A percentile compares a stretch with the other conserved stretches of the same genome.
These are phyloP conservation scores for Bovichtus variegatus DNA, from an alignment of 2,797 vertebrate genomes.

Conservation along the genomic window DNA sequence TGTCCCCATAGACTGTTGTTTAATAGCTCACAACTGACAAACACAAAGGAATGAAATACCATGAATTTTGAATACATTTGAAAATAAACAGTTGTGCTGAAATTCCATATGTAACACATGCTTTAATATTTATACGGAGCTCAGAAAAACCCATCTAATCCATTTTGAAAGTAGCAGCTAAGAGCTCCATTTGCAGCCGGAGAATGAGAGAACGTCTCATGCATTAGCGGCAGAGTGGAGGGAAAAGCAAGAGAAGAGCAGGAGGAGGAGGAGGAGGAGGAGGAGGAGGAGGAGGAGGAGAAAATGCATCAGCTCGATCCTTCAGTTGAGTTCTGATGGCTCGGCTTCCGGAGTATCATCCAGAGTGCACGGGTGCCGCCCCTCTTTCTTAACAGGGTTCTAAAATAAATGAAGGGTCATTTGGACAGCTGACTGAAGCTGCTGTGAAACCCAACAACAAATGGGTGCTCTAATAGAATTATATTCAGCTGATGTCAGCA, in stretches of 20 bases:
- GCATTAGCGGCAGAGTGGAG: conserved; percentile 65
- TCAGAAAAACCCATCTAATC: conserved; percentile 24
- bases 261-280: too few relatives aligned
- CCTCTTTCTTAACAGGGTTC: conserved; percentile 59
- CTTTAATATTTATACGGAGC: conserved; percentile 2
- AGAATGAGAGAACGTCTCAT: conserved; percentile 32
- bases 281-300: too few relatives aligned
- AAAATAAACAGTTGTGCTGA: not conserved
- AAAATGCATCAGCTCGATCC: conserved; percentile 52
- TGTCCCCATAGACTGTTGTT: not conserved
- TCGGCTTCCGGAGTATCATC: conserved; percentile 59
- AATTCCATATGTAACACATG: conserved; percentile 2
- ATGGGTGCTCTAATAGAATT: conserved; percentile 78
- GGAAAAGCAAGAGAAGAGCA: conserved; percentile 28
- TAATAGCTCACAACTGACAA: conserved; percentile 15
- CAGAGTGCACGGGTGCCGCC: conserved; percentile 60
- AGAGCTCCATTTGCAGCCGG: conserved; percentile 63
- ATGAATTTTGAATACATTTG: conserved; percentile 16
- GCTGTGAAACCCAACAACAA: conserved; percentile 76
- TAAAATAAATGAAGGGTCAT: conserved; percentile 81
- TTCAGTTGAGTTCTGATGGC: conserved; percentile 62
- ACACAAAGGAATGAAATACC: not conserved
- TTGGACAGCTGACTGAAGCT: conserved; percentile 74
- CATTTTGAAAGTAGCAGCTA: conserved; percentile 41
- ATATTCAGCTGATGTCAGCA: conserved; percentile 83